Evolutionary conservation across 2,797 vertebrate species (phyloP).

Genomic region (Siniperca obscura): DNA sequence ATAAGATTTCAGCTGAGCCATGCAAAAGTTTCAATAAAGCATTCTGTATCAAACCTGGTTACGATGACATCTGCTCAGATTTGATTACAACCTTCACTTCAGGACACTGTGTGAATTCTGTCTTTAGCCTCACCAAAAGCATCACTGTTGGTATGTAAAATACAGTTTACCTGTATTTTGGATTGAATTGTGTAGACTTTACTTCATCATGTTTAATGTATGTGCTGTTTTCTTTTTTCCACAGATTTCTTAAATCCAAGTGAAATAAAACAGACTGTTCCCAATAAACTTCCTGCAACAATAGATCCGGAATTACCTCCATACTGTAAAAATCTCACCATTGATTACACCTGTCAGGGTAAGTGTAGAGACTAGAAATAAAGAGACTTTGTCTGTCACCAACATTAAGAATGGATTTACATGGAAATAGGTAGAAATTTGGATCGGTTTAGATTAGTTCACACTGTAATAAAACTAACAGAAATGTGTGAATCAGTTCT

Average conservation of each 20-base stretch:
- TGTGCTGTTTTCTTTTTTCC: background rate
- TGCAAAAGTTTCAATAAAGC: fast-evolving
- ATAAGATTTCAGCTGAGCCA: fast-evolving
- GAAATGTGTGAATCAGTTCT: background rate
- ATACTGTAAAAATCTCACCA: background rate
- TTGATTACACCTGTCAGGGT: conserved; percentile 55
- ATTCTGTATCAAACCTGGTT: conserved; percentile 17
- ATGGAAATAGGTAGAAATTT: background rate
- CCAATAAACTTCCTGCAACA: background rate
- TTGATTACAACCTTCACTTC: background rate
- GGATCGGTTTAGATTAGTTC: background rate
- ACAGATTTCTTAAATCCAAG: conserved; percentile 21
- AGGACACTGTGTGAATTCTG: fast-evolving
- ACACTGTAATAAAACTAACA: background rate
- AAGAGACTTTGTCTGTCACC: background rate
- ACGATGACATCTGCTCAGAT: conserved; percentile 30
- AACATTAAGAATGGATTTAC: conserved; percentile 7
- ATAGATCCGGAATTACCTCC: background rate
- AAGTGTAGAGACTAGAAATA: conserved; percentile 6
- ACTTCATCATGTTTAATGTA: background rate
- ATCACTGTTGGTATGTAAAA: conserved; percentile 48
- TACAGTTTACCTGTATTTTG: background rate
- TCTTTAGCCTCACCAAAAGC: fast-evolving
- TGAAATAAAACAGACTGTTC: fast-evolving
- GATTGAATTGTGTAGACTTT: background rate